A percentile compares a stretch with the other conserved stretches of the same genome.
These are phyloP conservation scores for Perdita meconis DNA, from an alignment of 2,888 invertebrate species.

Conservation along the genomic window DNA sequence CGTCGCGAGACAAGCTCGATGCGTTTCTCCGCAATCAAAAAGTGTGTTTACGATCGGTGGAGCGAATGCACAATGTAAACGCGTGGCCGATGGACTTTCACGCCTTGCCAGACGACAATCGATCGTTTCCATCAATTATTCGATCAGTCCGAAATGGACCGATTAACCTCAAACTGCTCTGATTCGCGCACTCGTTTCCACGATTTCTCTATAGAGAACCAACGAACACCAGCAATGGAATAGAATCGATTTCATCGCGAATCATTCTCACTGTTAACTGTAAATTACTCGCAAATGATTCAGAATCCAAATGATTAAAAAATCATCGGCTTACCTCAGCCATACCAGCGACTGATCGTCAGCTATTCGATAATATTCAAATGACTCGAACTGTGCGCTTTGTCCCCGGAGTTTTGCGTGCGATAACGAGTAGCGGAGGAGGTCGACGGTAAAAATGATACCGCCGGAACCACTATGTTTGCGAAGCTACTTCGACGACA, in stretches of 20 bases:
- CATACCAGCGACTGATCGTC: neutral
- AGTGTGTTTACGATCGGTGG: slow-evolving; percentile 40
- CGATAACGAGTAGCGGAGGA: neutral
- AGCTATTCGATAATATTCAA: slow-evolving; percentile 24
- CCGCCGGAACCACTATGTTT: neutral
- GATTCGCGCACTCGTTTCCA: slow-evolving; percentile 22
- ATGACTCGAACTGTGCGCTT: slow-evolving; percentile 4
- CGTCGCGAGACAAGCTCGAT: slow-evolving; percentile 22
- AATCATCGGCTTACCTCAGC: too few relatives aligned
- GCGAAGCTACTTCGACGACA: neutral
- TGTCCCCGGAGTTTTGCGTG: neutral
- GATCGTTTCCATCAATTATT: slow-evolving; percentile 40
- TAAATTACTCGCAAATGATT: too few relatives aligned
- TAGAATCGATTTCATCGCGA: too few relatives aligned
- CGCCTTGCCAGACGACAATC: slow-evolving; percentile 39
- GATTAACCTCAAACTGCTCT: slow-evolving; percentile 16
- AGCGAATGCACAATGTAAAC: slow-evolving; percentile 26
- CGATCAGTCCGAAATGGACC: slow-evolving; percentile 18
- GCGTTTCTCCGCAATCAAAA: slow-evolving; percentile 35
- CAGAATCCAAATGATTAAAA: too few relatives aligned
- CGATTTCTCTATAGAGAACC: slow-evolving; percentile 14
- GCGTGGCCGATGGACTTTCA: slow-evolving; percentile 57
- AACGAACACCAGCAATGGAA: neutral
- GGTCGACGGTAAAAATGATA: neutral
- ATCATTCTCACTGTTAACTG: too few relatives aligned